Evolutionary conservation across 2,888 invertebrate species (phyloP).

Genomic region (Cantharis lateralis): DNA sequence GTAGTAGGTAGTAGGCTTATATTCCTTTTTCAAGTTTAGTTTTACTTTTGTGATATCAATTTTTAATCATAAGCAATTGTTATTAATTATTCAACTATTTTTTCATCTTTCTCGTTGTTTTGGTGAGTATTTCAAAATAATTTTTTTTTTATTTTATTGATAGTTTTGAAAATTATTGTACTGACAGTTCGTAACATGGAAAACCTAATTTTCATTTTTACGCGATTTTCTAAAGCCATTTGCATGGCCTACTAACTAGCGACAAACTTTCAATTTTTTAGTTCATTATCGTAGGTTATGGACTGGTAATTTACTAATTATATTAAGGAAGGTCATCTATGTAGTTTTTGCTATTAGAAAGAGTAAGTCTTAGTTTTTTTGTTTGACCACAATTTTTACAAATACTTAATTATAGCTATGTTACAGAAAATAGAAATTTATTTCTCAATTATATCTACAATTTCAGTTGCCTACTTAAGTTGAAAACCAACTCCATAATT

Average conservation of each 20-base stretch:
- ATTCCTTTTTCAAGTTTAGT: conserved; percentile 7
- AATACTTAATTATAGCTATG: not conserved
- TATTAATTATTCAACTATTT: not conserved
- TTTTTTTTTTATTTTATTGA: not conserved
- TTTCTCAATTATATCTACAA: not conserved
- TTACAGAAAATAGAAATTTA: not conserved
- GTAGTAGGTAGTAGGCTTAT: conserved; percentile 21
- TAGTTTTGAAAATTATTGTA: not conserved
- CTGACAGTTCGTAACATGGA: not conserved
- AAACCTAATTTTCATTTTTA: not conserved
- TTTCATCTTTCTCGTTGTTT: not conserved
- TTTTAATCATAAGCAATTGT: not conserved
- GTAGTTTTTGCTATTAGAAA: not conserved
- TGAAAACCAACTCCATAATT: not conserved
- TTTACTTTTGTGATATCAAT: conserved; percentile 11
- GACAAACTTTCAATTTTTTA: not conserved
- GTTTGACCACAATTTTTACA: not conserved
- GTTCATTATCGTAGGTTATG: not conserved
- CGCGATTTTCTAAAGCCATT: not conserved
- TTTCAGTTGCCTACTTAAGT: not conserved
- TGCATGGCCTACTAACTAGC: not conserved
- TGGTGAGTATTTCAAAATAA: not conserved
- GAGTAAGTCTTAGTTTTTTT: not conserved
- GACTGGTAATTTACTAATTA: not conserved
- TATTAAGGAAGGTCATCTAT: not conserved